These are phyloP conservation scores for Columba livia DNA, from an alignment of 2,113 vertebrate genomes.

Conservation along the genomic window DNA sequence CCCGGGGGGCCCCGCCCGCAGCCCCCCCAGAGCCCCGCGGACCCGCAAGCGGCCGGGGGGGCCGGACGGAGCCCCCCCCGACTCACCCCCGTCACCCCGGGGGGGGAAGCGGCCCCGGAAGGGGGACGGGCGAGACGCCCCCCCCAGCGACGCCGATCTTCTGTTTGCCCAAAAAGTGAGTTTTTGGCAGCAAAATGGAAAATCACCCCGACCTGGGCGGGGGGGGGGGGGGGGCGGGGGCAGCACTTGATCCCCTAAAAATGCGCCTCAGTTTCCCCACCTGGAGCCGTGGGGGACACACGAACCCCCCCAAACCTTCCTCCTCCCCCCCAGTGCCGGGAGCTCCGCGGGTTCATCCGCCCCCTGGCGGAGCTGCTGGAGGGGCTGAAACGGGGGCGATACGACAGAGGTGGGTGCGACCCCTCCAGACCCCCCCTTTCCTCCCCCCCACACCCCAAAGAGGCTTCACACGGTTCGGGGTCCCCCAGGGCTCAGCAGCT, in stretches of 20 bases:
- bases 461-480: background rate
- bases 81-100: background rate
- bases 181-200: background rate
- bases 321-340: slow-evolving; percentile 79
- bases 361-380: slow-evolving; percentile 87
- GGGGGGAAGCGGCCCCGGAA: slow-evolving; percentile 43
- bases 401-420: slow-evolving; percentile 82
- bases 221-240: too few relatives aligned
- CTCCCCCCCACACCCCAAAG: too few relatives aligned
- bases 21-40: background rate
- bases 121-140: background rate
- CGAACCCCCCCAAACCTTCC: background rate
- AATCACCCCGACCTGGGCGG: too few relatives aligned
- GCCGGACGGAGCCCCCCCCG: fast-evolving
- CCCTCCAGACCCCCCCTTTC: too few relatives aligned
- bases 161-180: slow-evolving; percentile 90
- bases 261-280: background rate
- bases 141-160: slow-evolving; percentile 77
- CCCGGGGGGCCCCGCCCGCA: slow-evolving; percentile 58
- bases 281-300: background rate
- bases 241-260: background rate
- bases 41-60: background rate
- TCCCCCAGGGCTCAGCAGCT: slow-evolving; percentile 85
- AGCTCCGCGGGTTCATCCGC: slow-evolving; percentile 88
- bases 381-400: slow-evolving; percentile 87